Conservation (phyloP, 1,140 invertebrate species). For the Thaumatotibia leucotreta region DNA sequence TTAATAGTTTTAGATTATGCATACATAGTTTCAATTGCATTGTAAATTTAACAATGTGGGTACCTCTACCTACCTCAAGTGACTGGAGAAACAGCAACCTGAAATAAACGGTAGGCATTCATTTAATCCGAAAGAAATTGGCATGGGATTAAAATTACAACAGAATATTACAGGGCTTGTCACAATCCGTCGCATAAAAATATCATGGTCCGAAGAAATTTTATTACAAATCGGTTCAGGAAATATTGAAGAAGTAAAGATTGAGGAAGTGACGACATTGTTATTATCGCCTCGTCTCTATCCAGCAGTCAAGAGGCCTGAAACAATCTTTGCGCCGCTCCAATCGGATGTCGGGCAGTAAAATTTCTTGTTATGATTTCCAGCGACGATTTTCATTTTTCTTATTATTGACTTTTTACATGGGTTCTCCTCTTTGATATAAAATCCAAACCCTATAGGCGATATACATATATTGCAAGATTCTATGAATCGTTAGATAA, state of each 20-base stretch:
- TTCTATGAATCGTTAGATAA: background rate
- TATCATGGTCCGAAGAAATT: slow-evolving; percentile 39
- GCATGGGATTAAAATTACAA: no score
- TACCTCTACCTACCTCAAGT: no score
- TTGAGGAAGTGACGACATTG: slow-evolving; percentile 66
- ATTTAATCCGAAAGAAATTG: no score
- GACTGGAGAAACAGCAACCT: no score
- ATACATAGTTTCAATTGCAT: no score
- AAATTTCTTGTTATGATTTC: slow-evolving; percentile 60
- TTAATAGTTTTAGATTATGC: no score
- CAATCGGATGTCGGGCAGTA: slow-evolving; percentile 44
- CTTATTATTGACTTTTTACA: slow-evolving; percentile 37
- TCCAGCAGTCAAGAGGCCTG: slow-evolving; percentile 43
- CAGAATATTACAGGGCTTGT: no score
- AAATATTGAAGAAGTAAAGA: slow-evolving; percentile 62
- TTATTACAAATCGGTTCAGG: slow-evolving; percentile 43
- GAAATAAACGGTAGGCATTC: no score
- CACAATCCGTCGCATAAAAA: slow-evolving; percentile 19
- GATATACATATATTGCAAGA: background rate
- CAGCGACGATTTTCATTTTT: slow-evolving; percentile 34
- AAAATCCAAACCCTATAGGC: background rate
- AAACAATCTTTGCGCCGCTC: slow-evolving; percentile 54
- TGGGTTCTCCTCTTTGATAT: background rate
- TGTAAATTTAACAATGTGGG: no score
- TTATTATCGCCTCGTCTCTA: slow-evolving; percentile 62